Evolutionary conservation across 2,113 vertebrate species (phyloP).

Genomic region (Macquaria ambigua): DNA sequence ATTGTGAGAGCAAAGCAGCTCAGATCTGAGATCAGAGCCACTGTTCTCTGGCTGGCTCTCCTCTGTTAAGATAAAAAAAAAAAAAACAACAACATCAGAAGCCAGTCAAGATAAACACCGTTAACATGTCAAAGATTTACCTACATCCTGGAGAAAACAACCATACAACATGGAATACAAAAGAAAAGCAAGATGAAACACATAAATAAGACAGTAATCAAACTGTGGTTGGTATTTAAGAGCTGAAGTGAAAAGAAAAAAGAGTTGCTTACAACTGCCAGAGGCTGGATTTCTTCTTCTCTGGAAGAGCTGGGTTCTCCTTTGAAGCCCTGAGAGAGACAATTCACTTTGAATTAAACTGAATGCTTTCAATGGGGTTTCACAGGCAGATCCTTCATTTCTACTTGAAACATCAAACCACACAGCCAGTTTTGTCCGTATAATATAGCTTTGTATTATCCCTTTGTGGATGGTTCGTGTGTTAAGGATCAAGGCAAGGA

Average conservation of each 20-base stretch:
- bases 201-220: conserved; percentile 22
- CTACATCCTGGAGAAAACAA: conserved; percentile 85
- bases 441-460: background rate
- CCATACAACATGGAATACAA: conserved; percentile 60
- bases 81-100: conserved; percentile 44
- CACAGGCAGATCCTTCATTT: background rate
- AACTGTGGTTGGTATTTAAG: background rate
- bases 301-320: conserved; percentile 93
- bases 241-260: conserved; percentile 20
- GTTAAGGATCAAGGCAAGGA: background rate
- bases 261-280: conserved; percentile 96
- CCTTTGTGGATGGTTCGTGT: background rate
- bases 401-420: background rate
- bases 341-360: background rate
- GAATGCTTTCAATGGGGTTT: background rate
- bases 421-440: background rate
- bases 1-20: background rate
- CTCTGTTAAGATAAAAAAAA: conserved; percentile 53
- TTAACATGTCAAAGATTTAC: conserved; percentile 76
- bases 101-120: conserved; percentile 24
- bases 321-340: conserved; percentile 90
- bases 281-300: conserved; percentile 99
- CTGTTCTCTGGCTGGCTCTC: conserved; percentile 54
- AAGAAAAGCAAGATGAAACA: conserved; percentile 52
- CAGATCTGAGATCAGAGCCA: conserved; percentile 41